phyloP scores from a whole-genome alignment of 2,888 invertebrate genomes.

The Drosophila phalerata region DNA sequence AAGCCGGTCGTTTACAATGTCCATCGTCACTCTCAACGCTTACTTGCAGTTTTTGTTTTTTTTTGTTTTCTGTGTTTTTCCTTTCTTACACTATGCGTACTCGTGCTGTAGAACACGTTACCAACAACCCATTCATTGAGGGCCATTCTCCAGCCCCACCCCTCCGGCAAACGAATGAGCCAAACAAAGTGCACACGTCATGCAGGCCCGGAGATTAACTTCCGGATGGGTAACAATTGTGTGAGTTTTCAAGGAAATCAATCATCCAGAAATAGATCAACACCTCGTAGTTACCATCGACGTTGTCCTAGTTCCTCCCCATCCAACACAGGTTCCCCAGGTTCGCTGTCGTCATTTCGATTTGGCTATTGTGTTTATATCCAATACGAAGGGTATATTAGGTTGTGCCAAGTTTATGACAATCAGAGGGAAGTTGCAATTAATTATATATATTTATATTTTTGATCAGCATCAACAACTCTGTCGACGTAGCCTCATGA shows the following conservation, averaged over 20 bases:
- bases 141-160: not conserved
- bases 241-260: conserved; percentile 65
- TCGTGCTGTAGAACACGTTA: conserved; percentile 27
- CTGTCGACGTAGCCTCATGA: not conserved
- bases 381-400: not conserved
- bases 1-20: conserved; percentile 59
- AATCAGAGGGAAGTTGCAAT: too few species aligned
- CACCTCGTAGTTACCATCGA: conserved; percentile 39
- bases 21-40: conserved; percentile 35
- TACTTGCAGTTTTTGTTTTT: conserved; percentile 65
- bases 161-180: not conserved
- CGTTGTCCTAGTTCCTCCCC: conserved; percentile 13
- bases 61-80: not conserved
- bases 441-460: too few species aligned
- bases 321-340: conserved; percentile 5
- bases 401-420: not conserved
- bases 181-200: conserved; percentile 68
- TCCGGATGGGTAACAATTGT: conserved; percentile 43
- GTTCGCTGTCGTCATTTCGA: conserved; percentile 41
- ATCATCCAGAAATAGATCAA: conserved; percentile 79
- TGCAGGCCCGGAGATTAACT: conserved; percentile 42
- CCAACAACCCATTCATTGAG: conserved; percentile 46
- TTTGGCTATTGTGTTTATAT: conserved; percentile 45
- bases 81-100: conserved; percentile 14
- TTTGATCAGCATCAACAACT: too few species aligned